Evolutionary conservation across 1,140 invertebrate species (phyloP).

Genomic region (Samia ricini): DNA sequence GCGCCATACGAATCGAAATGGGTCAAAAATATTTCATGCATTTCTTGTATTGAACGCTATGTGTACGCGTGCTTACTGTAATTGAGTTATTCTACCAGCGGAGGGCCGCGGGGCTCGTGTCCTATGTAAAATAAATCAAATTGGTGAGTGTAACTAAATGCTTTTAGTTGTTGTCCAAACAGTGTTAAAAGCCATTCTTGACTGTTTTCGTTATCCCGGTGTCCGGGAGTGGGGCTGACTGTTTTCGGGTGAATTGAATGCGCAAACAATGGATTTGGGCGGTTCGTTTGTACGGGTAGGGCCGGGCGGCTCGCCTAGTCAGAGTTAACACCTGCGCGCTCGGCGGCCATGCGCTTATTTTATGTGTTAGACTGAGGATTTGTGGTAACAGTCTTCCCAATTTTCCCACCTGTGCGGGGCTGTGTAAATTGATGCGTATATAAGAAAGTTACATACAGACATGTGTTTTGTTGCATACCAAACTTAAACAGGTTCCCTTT

Average conservation of each 20-base stretch:
- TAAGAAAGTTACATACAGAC: conserved; percentile 16
- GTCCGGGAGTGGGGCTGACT: conserved; percentile 29
- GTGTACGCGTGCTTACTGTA: conserved; percentile 39
- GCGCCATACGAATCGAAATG: conserved; percentile 66
- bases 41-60: conserved; percentile 63
- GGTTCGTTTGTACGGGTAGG: conserved; percentile 61
- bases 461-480: conserved; percentile 15
- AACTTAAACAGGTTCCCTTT: conserved; percentile 15
- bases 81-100: conserved; percentile 62
- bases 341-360: conserved; percentile 52
- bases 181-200: conserved; percentile 31
- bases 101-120: conserved; percentile 19
- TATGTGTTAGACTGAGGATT: conserved; percentile 48
- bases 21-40: conserved; percentile 71
- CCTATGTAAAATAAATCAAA: conserved; percentile 30
- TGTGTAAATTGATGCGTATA: conserved; percentile 43
- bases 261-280: conserved; percentile 66
- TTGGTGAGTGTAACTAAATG: conserved; percentile 40
- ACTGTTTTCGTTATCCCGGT: conserved; percentile 35
- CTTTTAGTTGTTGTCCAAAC: conserved; percentile 58
- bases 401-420: conserved; percentile 51
- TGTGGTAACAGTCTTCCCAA: conserved; percentile 36
- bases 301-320: conserved; percentile 36
- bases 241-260: conserved; percentile 42
- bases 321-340: conserved; percentile 62